phyloP scores from a whole-genome alignment of 2,797 vertebrate species.

The Hephaestus fuliginosus region DNA sequence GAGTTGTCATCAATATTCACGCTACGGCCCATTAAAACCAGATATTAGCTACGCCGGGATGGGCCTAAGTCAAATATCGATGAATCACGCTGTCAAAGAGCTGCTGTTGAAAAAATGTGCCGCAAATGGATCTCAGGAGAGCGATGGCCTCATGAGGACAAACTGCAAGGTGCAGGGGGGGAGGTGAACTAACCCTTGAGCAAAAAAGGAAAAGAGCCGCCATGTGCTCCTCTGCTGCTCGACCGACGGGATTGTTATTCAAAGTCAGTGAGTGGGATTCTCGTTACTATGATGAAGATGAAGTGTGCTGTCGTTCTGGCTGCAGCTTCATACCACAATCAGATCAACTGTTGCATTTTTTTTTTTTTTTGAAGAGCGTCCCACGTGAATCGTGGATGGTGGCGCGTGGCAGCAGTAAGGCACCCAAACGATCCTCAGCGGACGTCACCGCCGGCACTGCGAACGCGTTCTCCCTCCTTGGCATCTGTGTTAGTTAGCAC shows the following conservation, averaged over 20 bases:
- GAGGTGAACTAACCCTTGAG: background rate
- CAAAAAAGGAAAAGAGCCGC: background rate
- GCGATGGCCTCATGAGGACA: background rate
- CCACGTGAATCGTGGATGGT: background rate
- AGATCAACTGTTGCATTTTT: background rate
- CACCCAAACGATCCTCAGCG: background rate
- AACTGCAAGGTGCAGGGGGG: background rate
- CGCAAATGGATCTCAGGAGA: constrained; percentile 27
- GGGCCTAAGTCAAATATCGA: constrained; percentile 23
- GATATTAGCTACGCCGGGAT: constrained; percentile 23
- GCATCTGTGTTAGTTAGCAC: constrained; percentile 19
- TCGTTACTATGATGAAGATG: background rate
- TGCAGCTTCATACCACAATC: background rate
- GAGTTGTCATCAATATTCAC: constrained; percentile 25
- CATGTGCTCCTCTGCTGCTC: constrained; percentile 1
- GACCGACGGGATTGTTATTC: background rate
- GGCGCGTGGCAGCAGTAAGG: background rate
- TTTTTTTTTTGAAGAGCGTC: background rate
- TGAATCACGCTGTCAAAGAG: constrained; percentile 31
- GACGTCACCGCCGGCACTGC: background rate
- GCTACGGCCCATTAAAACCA: constrained; percentile 34
- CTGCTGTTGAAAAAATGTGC: constrained; percentile 12
- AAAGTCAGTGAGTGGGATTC: constrained; percentile 8
- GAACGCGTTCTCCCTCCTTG: background rate
- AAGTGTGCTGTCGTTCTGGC: background rate